phyloP scores from a whole-genome alignment of 2,797 vertebrate species.

The Acanthurus leucopareius region DNA sequence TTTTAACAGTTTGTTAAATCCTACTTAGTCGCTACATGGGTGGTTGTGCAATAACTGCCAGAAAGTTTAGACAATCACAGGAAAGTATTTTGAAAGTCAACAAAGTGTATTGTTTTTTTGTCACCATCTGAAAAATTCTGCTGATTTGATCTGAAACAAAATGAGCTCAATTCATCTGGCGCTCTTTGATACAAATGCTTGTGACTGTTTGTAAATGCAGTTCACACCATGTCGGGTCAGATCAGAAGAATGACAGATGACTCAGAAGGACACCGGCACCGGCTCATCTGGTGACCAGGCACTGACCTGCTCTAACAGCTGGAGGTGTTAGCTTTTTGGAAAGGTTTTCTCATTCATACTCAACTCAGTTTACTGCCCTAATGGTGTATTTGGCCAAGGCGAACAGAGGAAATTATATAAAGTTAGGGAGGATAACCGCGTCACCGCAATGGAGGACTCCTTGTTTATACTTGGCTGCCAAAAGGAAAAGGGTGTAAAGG shows the following conservation, averaged over 20 bases:
- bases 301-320: slow-evolving; percentile 65
- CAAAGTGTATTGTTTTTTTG: background rate
- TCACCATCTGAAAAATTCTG: slow-evolving; percentile 5
- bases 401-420: slow-evolving; percentile 68
- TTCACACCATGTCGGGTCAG: slow-evolving; percentile 51
- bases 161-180: slow-evolving; percentile 47
- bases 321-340: slow-evolving; percentile 46
- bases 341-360: slow-evolving; percentile 53
- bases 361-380: slow-evolving; percentile 63
- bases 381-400: slow-evolving; percentile 76
- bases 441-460: slow-evolving; percentile 49
- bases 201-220: slow-evolving; percentile 39
- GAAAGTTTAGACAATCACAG: slow-evolving; percentile 51
- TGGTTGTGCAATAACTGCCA: slow-evolving; percentile 33
- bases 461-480: slow-evolving; percentile 73
- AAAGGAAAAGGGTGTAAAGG: slow-evolving; percentile 76
- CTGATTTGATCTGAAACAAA: slow-evolving; percentile 20
- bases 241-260: slow-evolving; percentile 60
- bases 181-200: slow-evolving; percentile 20
- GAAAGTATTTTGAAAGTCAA: slow-evolving; percentile 37
- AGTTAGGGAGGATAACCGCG: slow-evolving; percentile 59
- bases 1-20: slow-evolving; percentile 38
- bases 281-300: slow-evolving; percentile 67
- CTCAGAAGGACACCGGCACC: slow-evolving; percentile 45
- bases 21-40: slow-evolving; percentile 13